Evolutionary conservation across 2,797 vertebrate species (phyloP), one percentile per base, ranked within the genome.

Genomic region (Rhabdomys pumilio): DNA sequence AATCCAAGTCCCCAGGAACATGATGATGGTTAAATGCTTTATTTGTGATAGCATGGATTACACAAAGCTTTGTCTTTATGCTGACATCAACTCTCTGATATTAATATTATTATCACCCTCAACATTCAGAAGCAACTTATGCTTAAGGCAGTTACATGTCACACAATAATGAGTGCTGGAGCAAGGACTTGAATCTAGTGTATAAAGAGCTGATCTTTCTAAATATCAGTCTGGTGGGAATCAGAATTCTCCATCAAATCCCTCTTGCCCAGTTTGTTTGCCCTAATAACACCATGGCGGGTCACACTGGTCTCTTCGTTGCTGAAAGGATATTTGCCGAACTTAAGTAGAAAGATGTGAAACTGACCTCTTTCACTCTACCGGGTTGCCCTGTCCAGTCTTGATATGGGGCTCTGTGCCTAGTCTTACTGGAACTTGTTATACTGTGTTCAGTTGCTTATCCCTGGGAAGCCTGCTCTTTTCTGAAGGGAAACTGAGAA

Each of bases 271-370:
- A 3, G 6, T 93, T 31, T 89, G 55, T 93, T 67, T 59, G 67
- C 17, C 38, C 15, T 90, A 11, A 34, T 57, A 87, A 50, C 55
- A 17, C 22, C 53, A n/a, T 41, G 65, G 14, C 55, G 29, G 17
- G 6, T 89, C 83, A 53, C 29, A 73, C 63, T 38, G 31, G 50
- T 63, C 41, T 69, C 50, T 76, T 90, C 22, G 80, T 44, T 94
- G 89, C 13, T 91, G 55, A 75, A 90, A 93, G 57, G n/a, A 38
- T 0, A 14, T 95, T 90, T 82, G 14, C n/a, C 38, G 80, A 79
- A 72, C 38, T 76, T 26, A 89, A 31, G 44, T 50, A 82, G 55
- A 97, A 91, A 90, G 72, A 90, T 85, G 67, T 65, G 38, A 69
- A 47, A 47, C 2, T 29, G 75, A 29, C 26, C 24, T 13, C 13